These are phyloP conservation scores for Allygus modestus DNA, from an alignment of 2,888 invertebrate species.

Conservation along the genomic window DNA sequence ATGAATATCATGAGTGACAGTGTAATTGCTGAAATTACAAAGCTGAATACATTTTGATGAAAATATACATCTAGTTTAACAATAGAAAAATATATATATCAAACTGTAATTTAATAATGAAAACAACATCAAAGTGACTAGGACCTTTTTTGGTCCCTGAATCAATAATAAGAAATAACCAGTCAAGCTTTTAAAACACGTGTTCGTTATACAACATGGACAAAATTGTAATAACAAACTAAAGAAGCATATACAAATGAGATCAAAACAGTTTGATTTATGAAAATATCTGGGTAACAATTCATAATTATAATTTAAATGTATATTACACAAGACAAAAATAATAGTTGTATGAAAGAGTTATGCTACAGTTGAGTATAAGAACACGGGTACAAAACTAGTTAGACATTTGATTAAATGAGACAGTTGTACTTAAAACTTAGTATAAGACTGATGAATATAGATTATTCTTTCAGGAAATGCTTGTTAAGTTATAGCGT, in stretches of 20 bases:
- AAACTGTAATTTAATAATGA: neutral
- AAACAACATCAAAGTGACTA: neutral
- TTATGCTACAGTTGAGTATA: neutral
- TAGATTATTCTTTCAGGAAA: neutral
- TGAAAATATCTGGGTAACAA: too few relatives aligned
- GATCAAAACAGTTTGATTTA: constrained; percentile 19
- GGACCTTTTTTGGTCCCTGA: neutral
- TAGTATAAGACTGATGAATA: neutral
- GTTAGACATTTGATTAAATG: too few relatives aligned
- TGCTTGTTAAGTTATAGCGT: too few relatives aligned
- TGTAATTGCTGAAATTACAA: neutral
- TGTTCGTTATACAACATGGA: neutral
- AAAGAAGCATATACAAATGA: neutral
- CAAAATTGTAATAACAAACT: neutral
- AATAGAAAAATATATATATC: neutral
- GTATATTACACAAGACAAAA: too few relatives aligned
- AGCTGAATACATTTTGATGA: neutral
- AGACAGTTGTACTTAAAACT: neutral
- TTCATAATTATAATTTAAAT: neutral
- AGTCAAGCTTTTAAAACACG: neutral
- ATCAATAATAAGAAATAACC: neutral
- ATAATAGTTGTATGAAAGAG: too few relatives aligned
- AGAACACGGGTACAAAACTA: neutral
- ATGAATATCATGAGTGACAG: neutral
- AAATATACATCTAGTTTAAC: neutral